These are phyloP conservation scores for Ciconia maguari DNA, from an alignment of 2,113 vertebrate genomes.

Conservation along the genomic window DNA sequence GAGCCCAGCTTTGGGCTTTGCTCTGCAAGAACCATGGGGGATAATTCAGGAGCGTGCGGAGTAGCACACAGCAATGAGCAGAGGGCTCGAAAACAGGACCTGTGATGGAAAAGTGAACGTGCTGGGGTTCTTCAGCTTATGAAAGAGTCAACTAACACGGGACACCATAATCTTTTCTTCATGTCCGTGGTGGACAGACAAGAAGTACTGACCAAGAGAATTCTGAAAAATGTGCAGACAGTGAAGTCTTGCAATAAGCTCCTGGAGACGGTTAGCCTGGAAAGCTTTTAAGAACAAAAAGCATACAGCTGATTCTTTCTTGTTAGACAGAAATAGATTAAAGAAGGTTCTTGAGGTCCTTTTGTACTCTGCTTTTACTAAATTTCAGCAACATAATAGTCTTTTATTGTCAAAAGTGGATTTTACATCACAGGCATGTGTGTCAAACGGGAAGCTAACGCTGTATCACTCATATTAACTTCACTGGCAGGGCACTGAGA, in stretches of 20 bases:
- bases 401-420: not conserved
- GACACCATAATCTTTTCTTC: not conserved
- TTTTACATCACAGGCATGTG: not conserved
- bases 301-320: not conserved
- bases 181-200: not conserved
- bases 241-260: not conserved
- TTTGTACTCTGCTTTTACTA: not conserved
- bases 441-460: not conserved
- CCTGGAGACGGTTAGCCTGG: not conserved
- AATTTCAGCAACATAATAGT: not conserved
- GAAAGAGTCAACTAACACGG: accelerated
- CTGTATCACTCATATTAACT: not conserved
- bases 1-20: not conserved
- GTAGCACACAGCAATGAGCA: not conserved
- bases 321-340: not conserved
- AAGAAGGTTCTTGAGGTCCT: not conserved
- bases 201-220: not conserved
- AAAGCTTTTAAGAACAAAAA: not conserved
- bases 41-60: not conserved
- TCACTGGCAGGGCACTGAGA: not conserved
- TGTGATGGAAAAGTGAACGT: not conserved
- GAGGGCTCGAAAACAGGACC: not conserved
- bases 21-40: not conserved
- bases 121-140: not conserved
- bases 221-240: not conserved